phyloP scores from a whole-genome alignment of 2,888 invertebrate genomes.

The Pharmacophagus antenor region DNA sequence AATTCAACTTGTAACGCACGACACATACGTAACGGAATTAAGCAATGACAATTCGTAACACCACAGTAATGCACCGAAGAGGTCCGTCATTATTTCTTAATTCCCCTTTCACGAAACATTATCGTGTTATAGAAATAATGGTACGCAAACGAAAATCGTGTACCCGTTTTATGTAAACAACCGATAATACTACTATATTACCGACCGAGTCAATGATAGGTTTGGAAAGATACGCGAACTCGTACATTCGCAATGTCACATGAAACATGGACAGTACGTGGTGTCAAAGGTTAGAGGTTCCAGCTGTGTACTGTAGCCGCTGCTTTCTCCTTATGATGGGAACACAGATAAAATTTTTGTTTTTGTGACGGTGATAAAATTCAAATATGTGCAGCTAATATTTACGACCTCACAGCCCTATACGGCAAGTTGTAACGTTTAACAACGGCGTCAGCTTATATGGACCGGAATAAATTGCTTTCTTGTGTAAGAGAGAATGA shows the following conservation, averaged over 20 bases:
- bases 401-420: conserved; percentile 20
- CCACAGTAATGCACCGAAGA: background rate
- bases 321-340: conserved; percentile 26
- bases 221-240: conserved; percentile 35
- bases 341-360: conserved; percentile 28
- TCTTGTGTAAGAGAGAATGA: conserved; percentile 15
- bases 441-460: conserved; percentile 14
- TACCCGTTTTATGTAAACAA: conserved; percentile 45
- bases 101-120: conserved; percentile 16
- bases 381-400: conserved; percentile 21
- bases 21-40: background rate
- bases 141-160: conserved; percentile 32
- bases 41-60: conserved; percentile 21
- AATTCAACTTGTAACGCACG: background rate
- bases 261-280: conserved; percentile 23
- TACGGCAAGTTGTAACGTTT: conserved; percentile 21
- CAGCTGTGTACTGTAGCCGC: conserved; percentile 1
- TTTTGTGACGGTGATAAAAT: conserved; percentile 24
- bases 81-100: conserved; percentile 22
- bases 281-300: conserved; percentile 23
- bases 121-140: conserved; percentile 30
- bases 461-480: conserved; percentile 22
- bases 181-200: conserved; percentile 50
- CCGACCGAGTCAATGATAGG: conserved; percentile 56
- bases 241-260: conserved; percentile 25